Percentiles rank a stretch among this genome's conserved stretches.
Conservation (phyloP, 2,113 vertebrate species). For the Paramormyrops kingsleyae region DNA sequence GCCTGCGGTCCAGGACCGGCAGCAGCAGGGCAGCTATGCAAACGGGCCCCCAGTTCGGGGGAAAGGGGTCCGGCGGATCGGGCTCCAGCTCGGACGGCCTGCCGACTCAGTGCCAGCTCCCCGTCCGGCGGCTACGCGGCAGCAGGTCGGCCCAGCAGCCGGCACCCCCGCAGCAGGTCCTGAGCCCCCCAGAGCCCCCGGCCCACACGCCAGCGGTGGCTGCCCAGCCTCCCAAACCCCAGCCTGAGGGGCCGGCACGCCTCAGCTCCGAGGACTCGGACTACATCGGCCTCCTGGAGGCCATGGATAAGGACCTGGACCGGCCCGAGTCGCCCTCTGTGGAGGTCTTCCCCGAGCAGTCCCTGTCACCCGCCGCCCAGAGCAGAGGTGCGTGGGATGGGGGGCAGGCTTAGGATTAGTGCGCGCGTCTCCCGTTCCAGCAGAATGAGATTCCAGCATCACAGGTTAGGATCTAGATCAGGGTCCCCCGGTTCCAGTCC, state of each 20-base stretch:
- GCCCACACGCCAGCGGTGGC: conserved; percentile 48
- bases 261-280: conserved; percentile 79
- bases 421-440: not conserved
- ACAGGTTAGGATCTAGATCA: not conserved
- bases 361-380: conserved; percentile 69
- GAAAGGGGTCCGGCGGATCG: conserved; percentile 44
- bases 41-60: conserved; percentile 50
- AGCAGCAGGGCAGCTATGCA: conserved; percentile 70
- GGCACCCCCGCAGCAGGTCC: conserved; percentile 26
- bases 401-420: not conserved
- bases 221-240: conserved; percentile 59
- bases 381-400: conserved; percentile 72
- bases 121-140: conserved; percentile 66
- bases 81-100: conserved; percentile 40
- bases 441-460: not conserved
- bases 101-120: conserved; percentile 57
- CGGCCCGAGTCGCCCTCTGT: conserved; percentile 61
- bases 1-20: conserved; percentile 64
- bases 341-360: conserved; percentile 76
- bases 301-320: conserved; percentile 94
- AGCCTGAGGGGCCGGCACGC: conserved; percentile 49
- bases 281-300: conserved; percentile 79
- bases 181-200: conserved; percentile 58
- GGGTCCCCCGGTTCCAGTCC: not conserved
- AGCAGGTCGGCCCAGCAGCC: conserved; percentile 53